Percentiles rank a stretch among this genome's conserved stretches.
phyloP scores from a whole-genome alignment of 2,888 invertebrate species.

The Hemithea aestivaria region DNA sequence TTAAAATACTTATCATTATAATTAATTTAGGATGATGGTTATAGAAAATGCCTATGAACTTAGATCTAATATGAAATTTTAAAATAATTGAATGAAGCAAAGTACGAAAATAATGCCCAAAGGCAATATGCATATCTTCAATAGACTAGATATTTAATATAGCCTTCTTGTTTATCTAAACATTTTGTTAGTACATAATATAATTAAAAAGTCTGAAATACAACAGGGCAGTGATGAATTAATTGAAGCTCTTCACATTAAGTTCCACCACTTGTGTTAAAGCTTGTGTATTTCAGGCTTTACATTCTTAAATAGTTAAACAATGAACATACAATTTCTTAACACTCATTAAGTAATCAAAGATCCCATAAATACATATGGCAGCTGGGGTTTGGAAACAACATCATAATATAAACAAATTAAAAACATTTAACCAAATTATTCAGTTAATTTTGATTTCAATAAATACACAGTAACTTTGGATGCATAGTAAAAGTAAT shows the following conservation, averaged over 20 bases:
- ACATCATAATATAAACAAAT: slow-evolving; percentile 34
- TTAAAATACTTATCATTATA: slow-evolving; percentile 7
- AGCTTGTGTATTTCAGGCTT: slow-evolving; percentile 2
- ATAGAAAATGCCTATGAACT: slow-evolving; percentile 22
- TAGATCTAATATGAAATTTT: slow-evolving; percentile 19
- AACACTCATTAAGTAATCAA: slow-evolving; percentile 15
- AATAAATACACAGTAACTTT: slow-evolving; percentile 28
- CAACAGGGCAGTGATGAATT: no score
- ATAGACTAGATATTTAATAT: slow-evolving; percentile 18
- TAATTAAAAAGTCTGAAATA: no score
- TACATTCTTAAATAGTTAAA: slow-evolving; percentile 1
- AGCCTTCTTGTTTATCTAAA: slow-evolving; percentile 14
- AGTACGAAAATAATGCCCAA: slow-evolving; percentile 10
- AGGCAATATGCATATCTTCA: slow-evolving; percentile 8
- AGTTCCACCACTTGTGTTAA: no score
- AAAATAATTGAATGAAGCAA: slow-evolving; percentile 15
- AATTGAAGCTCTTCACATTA: no score
- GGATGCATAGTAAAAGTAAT: slow-evolving; percentile 30
- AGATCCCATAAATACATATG: slow-evolving; percentile 49
- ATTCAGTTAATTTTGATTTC: slow-evolving; percentile 21
- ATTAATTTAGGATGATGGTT: slow-evolving; percentile 14
- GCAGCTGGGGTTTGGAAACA: slow-evolving; percentile 53
- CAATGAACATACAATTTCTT: slow-evolving; percentile 15
- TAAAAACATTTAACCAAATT: slow-evolving; percentile 4
- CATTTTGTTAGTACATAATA: slow-evolving; percentile 3